Evolutionary conservation across 2,113 vertebrate species (phyloP).

Genomic region (Ivindomyrus marchei): DNA sequence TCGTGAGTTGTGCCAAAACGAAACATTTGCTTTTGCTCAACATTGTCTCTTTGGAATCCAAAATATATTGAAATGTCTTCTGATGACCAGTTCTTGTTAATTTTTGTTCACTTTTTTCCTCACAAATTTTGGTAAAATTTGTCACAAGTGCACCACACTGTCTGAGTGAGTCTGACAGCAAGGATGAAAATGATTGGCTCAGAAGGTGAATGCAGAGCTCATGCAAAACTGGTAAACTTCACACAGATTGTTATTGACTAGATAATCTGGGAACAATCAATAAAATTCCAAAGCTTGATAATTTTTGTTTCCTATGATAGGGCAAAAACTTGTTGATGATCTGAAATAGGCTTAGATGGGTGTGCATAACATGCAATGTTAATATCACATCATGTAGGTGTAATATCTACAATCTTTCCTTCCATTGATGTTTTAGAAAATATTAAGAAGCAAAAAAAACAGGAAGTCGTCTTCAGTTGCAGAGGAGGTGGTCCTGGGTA

Average conservation of each 20-base stretch:
- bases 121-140: not conserved
- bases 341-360: not conserved
- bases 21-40: not conserved
- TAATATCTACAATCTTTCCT: not conserved
- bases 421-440: conserved; percentile 17
- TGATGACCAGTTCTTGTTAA: not conserved
- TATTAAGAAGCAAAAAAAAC: conserved; percentile 25
- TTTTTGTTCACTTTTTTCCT: not conserved
- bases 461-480: conserved; percentile 44
- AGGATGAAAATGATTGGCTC: not conserved
- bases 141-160: too few species aligned
- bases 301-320: not conserved
- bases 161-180: not conserved
- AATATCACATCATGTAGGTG: not conserved
- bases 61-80: not conserved
- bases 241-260: not conserved
- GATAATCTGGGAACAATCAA: not conserved
- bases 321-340: not conserved
- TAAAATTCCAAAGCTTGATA: not conserved
- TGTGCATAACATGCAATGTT: not conserved
- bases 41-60: not conserved
- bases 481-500: conserved; percentile 31
- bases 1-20: not conserved
- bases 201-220: not conserved
- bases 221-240: not conserved